Evolutionary conservation across 2,888 invertebrate genomes (phyloP).

Genomic region (Augochlorella aurata): DNA sequence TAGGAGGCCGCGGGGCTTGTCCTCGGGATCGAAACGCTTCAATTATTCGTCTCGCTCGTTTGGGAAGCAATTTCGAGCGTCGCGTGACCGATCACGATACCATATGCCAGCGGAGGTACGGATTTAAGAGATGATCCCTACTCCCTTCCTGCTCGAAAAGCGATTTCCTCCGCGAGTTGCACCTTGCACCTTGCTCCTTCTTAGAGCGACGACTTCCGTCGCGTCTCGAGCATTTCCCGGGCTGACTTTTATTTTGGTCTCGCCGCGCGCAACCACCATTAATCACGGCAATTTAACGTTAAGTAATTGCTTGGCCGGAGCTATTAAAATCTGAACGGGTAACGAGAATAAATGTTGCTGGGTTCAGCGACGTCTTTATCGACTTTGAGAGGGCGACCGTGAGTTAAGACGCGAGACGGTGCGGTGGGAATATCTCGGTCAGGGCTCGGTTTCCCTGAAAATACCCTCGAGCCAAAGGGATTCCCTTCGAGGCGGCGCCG

Average conservation of each 20-base stretch:
- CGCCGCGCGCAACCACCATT: background rate
- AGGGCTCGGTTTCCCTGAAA: constrained; percentile 34
- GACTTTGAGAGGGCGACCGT: background rate
- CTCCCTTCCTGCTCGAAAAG: constrained; percentile 29
- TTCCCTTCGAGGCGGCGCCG: constrained; percentile 4
- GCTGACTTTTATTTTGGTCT: background rate
- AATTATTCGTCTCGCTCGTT: constrained; percentile 51
- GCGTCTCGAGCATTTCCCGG: background rate
- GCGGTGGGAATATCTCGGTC: background rate
- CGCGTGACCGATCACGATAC: constrained; percentile 46
- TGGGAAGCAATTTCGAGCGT: constrained; percentile 44
- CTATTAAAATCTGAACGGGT: background rate
- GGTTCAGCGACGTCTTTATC: constrained; percentile 2
- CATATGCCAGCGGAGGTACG: constrained; percentile 48
- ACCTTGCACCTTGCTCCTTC: constrained; percentile 33
- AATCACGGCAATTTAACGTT: background rate
- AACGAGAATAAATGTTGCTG: constrained; percentile 1
- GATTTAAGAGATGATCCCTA: constrained; percentile 51
- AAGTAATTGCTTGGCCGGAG: background rate
- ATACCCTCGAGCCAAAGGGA: constrained; percentile 16
- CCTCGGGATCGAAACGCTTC: constrained; percentile 31
- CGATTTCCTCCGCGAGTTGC: constrained; percentile 31
- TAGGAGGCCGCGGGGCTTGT: constrained; percentile 16
- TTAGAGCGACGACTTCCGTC: constrained; percentile 62
- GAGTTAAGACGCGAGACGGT: background rate